Evolutionary conservation across 1,140 invertebrate species (phyloP).

Genomic region (Heliconius eleuchia): DNA sequence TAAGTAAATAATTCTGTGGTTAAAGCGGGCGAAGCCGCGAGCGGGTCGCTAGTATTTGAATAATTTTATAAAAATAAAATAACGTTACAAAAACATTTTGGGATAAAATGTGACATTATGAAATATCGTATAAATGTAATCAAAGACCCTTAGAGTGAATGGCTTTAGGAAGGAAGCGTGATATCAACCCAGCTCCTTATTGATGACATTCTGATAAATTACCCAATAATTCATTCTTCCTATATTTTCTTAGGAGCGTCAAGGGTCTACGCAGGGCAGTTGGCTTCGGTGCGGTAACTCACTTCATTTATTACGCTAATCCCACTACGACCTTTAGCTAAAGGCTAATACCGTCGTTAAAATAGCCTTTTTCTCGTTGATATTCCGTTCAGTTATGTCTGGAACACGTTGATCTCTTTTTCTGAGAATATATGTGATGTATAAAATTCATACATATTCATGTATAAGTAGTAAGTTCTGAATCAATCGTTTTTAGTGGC

Average conservation of each 20-base stretch:
- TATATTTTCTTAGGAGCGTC: neutral
- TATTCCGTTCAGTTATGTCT: neutral
- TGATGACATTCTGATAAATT: slow-evolving; percentile 48
- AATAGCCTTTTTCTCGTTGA: slow-evolving; percentile 4
- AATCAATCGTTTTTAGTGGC: too few relatives aligned
- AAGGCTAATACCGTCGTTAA: neutral
- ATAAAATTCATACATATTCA: neutral
- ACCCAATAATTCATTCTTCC: slow-evolving; percentile 37
- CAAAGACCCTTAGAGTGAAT: slow-evolving; percentile 11
- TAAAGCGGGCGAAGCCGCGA: too few relatives aligned
- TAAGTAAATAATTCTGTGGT: too few relatives aligned
- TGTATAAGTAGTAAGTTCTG: too few relatives aligned
- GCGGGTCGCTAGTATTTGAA: too few relatives aligned
- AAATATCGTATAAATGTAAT: slow-evolving; percentile 5
- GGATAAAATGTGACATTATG: slow-evolving; percentile 5
- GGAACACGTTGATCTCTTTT: neutral
- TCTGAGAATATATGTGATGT: neutral
- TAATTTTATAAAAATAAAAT: neutral
- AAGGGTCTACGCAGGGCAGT: neutral
- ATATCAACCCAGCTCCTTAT: slow-evolving; percentile 26
- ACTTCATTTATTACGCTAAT: neutral
- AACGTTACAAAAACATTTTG: neutral
- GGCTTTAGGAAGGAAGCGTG: slow-evolving; percentile 2
- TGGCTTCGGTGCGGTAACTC: neutral
- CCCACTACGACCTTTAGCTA: neutral